Conservation (phyloP, 1,140 invertebrate species). For the Aphelinus certus region DNA sequence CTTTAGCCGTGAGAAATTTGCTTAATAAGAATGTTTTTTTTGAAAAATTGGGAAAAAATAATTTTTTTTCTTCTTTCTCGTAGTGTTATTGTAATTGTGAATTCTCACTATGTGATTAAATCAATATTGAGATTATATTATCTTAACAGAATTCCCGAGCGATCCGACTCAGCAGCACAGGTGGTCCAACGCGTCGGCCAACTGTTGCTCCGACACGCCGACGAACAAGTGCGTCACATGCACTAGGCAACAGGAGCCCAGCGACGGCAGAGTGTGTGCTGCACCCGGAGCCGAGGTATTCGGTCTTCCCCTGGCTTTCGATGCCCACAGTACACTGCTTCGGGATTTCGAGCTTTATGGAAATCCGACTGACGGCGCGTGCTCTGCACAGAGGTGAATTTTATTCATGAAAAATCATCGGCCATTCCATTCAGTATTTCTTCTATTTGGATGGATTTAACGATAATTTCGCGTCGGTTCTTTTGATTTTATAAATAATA, state of each 20-base stretch:
- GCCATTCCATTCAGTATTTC: too few species aligned
- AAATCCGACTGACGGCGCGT: neutral
- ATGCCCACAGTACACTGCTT: neutral
- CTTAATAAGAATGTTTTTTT: neutral
- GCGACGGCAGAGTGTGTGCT: neutral
- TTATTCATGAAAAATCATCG: too few species aligned
- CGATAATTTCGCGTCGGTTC: too few species aligned
- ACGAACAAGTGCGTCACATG: conserved; percentile 60
- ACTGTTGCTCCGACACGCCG: conserved; percentile 56
- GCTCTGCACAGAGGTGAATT: conserved; percentile 13
- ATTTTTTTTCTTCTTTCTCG: too few species aligned
- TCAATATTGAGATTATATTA: too few species aligned
- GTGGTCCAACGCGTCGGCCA: conserved; percentile 61
- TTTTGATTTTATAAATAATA: too few species aligned
- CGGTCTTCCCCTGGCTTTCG: neutral
- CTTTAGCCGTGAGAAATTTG: conserved; percentile 2
- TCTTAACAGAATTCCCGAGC: neutral
- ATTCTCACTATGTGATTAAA: too few species aligned
- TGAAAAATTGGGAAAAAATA: too few species aligned
- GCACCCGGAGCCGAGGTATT: conserved; percentile 21
- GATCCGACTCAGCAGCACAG: conserved; percentile 39
- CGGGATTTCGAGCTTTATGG: neutral
- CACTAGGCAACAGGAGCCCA: conserved; percentile 8
- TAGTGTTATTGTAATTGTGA: too few species aligned
- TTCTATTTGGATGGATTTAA: too few species aligned